Percentiles rank a stretch among this genome's conserved stretches.
Conservation (phyloP, 2,888 invertebrate genomes). For the Crossocerus cetratus region DNA sequence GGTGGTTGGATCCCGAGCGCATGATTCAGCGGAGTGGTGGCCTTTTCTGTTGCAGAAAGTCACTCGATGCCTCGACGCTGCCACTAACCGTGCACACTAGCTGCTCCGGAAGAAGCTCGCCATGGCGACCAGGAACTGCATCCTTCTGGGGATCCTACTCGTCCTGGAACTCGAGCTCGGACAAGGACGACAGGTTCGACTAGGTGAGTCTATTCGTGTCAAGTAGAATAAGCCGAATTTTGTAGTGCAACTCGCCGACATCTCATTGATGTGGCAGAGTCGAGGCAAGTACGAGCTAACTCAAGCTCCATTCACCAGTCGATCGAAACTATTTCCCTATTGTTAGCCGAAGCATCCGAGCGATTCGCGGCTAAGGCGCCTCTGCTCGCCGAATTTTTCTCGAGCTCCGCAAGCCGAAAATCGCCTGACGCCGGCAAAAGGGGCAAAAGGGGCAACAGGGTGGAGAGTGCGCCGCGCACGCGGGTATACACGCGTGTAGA, state of each 20-base stretch:
- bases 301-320: too few species aligned
- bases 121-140: constrained; percentile 65
- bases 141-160: constrained; percentile 63
- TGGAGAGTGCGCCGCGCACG: constrained; percentile 4
- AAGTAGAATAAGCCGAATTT: too few species aligned
- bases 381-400: neutral
- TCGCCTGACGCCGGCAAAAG: neutral
- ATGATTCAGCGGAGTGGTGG: neutral
- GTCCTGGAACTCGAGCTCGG: constrained; percentile 56
- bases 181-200: constrained; percentile 58
- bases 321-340: too few species aligned
- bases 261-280: too few species aligned
- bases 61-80: constrained; percentile 60
- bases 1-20: neutral
- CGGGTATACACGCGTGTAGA: constrained; percentile 21
- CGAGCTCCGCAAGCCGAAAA: neutral
- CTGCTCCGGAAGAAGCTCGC: constrained; percentile 56
- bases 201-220: constrained; percentile 61
- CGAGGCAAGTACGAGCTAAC: too few species aligned
- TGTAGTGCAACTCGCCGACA: too few species aligned
- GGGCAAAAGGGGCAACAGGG: neutral
- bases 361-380: too few species aligned
- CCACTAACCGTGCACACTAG: constrained; percentile 50
- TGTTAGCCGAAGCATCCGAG: too few species aligned
- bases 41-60: constrained; percentile 59